phyloP scores from a whole-genome alignment of 92 coral and sea anemone species.

The Pocillopora grandis region DNA sequence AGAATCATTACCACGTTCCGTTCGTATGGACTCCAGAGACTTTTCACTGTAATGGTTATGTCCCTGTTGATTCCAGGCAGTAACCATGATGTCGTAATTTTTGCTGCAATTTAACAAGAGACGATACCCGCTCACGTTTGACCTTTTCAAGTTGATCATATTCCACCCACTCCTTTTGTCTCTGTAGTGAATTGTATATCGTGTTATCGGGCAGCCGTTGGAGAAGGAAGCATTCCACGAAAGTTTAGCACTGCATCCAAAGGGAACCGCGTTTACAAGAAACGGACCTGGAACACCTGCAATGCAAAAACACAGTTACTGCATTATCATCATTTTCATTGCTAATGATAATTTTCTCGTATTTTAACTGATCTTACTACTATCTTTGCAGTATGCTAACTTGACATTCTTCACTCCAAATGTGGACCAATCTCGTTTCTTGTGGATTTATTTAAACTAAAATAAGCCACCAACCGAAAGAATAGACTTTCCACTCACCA shows the following conservation, averaged over 20 bases:
- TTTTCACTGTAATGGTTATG: not conserved
- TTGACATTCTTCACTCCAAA: no score
- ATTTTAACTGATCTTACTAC: no score
- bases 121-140: not conserved
- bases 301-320: not conserved
- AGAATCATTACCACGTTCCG: not conserved
- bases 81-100: conserved; percentile 5
- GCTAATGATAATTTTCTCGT: no score
- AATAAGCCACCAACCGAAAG: no score
- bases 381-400: no score
- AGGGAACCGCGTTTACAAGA: not conserved
- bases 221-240: conserved; percentile 10
- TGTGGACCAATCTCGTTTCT: no score
- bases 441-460: no score
- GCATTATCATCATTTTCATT: no score
- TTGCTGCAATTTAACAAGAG: conserved; percentile 3
- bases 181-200: conserved; percentile 7
- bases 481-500: no score
- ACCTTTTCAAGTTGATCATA: not conserved
- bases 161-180: not conserved
- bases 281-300: not conserved
- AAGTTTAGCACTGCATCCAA: not conserved
- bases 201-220: not conserved
- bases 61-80: conserved; percentile 12
- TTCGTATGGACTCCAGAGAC: not conserved